Base-by-base conservation (phyloP, 1,140 invertebrate species). In the Caenorhabditis latens region DNA sequence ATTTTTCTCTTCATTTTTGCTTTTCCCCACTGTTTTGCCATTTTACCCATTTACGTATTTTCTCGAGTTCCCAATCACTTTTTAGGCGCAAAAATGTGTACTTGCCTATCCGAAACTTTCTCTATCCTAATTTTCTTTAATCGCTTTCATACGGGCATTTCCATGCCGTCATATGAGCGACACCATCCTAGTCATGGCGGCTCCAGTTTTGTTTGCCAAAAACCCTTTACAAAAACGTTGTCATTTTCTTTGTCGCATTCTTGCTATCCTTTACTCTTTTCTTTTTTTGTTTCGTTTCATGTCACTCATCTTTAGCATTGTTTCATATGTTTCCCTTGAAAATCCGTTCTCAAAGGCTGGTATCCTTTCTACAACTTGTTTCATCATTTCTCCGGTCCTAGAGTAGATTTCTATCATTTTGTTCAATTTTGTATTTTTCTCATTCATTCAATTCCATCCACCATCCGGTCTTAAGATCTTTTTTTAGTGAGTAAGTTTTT, bases 301-400 rank as follows among this genome's bases (percentile, higher is more conserved):
- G 32, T 32, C 32, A 32, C 32, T 32, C 32, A 32, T 43, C 46
- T 71, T 16, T 71, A 14, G 43, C 24, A 19, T 4, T 71, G 14
- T 46, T 24, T 71, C 42, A 46, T 79, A 53, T 79, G 43, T 46
- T n/a, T 13, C 46, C 13, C 16, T 50, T 50, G 71, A 79, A 79
- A 79, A 79, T 79, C 71, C 71, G 14, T 43, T 79, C 71, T 79
- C 71, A 50, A 79, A 79, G 46, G n/a, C 71, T 79, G 71, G 71
- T 79, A 79, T 79, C 24, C 71, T 50, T 13, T 32, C 14, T 9
- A 32, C 21, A 53, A 79, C 71, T 79, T 79, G 71, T 79, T 79
- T 50, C 71, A 79, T 79, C 71, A 19, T 79, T 42, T 50, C 46
- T 79, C 71, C 71, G 71, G 71, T 79, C 46, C 71, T 32, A 53